Percentiles rank a stretch among this genome's conserved stretches.
Evolutionary conservation across 2,888 invertebrate genomes (phyloP).

Genomic region (Acleris emargana): DNA sequence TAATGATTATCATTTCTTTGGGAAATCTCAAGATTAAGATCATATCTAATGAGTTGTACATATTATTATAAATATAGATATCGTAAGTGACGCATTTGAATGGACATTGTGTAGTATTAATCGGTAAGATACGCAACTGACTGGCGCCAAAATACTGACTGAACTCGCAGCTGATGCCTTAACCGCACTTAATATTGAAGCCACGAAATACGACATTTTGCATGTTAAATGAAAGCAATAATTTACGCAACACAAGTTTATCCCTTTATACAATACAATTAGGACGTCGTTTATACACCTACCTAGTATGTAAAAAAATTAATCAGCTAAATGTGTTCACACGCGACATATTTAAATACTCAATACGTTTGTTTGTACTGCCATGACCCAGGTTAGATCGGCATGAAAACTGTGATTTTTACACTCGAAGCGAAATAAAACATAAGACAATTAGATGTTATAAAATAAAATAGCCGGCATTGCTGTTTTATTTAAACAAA

Average conservation of each 20-base stretch:
- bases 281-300: slow-evolving; percentile 9
- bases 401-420: slow-evolving; percentile 20
- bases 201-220: slow-evolving; percentile 7
- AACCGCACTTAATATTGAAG: slow-evolving; percentile 23
- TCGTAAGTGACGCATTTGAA: slow-evolving; percentile 43
- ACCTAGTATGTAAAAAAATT: slow-evolving; percentile 10
- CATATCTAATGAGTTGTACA: slow-evolving; percentile 48
- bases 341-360: slow-evolving; percentile 1
- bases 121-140: slow-evolving; percentile 31
- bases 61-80: slow-evolving; percentile 42
- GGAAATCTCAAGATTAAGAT: slow-evolving; percentile 51
- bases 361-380: slow-evolving; percentile 9
- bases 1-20: slow-evolving; percentile 82
- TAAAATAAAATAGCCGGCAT: background rate
- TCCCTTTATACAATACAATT: slow-evolving; percentile 2
- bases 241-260: slow-evolving; percentile 11
- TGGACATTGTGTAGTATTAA: slow-evolving; percentile 42
- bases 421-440: slow-evolving; percentile 7
- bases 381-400: slow-evolving; percentile 6
- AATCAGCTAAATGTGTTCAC: slow-evolving; percentile 10
- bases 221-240: slow-evolving; percentile 1
- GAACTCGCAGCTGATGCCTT: slow-evolving; percentile 33
- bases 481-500: slow-evolving; percentile 1
- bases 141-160: slow-evolving; percentile 36
- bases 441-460: slow-evolving; percentile 10